Conservation (phyloP, 1,140 invertebrate species). For the Danaus plexippus region DNA sequence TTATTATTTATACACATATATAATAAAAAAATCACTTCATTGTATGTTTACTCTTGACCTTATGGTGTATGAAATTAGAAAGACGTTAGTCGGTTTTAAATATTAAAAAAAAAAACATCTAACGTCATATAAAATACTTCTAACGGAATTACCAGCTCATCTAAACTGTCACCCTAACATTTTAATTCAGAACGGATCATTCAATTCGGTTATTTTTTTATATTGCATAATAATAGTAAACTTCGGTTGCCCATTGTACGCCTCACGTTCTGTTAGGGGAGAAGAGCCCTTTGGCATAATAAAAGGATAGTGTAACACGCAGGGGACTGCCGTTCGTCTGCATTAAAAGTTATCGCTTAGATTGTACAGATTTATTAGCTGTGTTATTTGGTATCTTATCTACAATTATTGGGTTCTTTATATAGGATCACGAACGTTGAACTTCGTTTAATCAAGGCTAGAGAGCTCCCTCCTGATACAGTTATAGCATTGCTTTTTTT, state of each 20-base stretch:
- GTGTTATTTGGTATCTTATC: constrained; percentile 32
- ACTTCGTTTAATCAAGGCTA: background rate
- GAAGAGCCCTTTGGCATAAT: constrained; percentile 33
- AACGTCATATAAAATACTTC: too few relatives aligned
- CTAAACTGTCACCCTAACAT: constrained; percentile 32
- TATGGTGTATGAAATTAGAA: too few relatives aligned
- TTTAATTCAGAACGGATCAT: constrained; percentile 29
- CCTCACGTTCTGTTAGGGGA: constrained; percentile 43
- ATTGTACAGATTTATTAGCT: constrained; percentile 38
- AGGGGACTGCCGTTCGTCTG: constrained; percentile 27
- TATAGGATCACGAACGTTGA: constrained; percentile 13
- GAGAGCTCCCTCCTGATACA: too few relatives aligned
- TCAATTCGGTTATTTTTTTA: constrained; percentile 31
- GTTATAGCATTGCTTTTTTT: too few relatives aligned
- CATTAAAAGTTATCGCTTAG: constrained; percentile 26
- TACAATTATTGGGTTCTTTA: constrained; percentile 23
- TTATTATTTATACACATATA: too few relatives aligned
- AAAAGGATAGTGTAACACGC: constrained; percentile 29
- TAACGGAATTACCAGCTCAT: constrained; percentile 29
- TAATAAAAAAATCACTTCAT: too few relatives aligned
- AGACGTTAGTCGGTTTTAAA: too few relatives aligned
- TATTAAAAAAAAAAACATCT: too few relatives aligned
- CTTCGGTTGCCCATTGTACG: constrained; percentile 42
- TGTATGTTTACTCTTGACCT: too few relatives aligned
- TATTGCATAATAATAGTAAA: constrained; percentile 36